phyloP scores from a whole-genome alignment of 2,888 invertebrate species.

The Metacarcinus magister region DNA sequence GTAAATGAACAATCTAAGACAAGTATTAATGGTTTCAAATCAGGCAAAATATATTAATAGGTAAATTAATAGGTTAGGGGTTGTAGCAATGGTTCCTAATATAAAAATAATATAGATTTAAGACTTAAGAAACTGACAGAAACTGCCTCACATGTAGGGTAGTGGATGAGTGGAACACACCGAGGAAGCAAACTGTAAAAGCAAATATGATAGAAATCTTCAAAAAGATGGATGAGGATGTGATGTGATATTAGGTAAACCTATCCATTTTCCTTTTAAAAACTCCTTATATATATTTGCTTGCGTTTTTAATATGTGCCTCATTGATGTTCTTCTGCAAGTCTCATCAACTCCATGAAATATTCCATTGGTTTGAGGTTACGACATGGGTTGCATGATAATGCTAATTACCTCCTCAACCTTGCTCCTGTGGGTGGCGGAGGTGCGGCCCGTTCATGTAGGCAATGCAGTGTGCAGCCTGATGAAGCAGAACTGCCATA shows the following conservation, averaged over 20 bases:
- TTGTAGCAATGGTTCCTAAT: too few species aligned
- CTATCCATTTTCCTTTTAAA: background rate
- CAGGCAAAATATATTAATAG: too few species aligned
- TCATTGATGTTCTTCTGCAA: background rate
- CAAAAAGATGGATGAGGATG: background rate
- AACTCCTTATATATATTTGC: background rate
- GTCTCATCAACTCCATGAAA: background rate
- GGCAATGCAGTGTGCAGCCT: background rate
- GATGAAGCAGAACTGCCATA: too few species aligned
- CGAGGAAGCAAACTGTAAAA: too few species aligned
- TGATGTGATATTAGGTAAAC: too few species aligned
- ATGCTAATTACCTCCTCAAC: background rate
- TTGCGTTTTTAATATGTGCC: background rate
- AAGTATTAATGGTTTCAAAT: too few species aligned
- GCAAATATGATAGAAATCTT: background rate
- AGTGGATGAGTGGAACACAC: background rate
- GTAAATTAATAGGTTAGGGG: too few species aligned
- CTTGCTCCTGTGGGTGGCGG: background rate
- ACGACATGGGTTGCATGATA: background rate
- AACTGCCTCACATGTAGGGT: background rate
- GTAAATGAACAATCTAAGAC: too few species aligned
- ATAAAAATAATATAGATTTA: background rate
- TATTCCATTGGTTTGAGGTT: background rate
- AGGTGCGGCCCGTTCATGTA: background rate
- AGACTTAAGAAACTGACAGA: background rate